Percentiles rank a stretch among this genome's conserved stretches.
Evolutionary conservation across 2,797 vertebrate genomes (phyloP).

Genomic region (Helarctos malayanus): DNA sequence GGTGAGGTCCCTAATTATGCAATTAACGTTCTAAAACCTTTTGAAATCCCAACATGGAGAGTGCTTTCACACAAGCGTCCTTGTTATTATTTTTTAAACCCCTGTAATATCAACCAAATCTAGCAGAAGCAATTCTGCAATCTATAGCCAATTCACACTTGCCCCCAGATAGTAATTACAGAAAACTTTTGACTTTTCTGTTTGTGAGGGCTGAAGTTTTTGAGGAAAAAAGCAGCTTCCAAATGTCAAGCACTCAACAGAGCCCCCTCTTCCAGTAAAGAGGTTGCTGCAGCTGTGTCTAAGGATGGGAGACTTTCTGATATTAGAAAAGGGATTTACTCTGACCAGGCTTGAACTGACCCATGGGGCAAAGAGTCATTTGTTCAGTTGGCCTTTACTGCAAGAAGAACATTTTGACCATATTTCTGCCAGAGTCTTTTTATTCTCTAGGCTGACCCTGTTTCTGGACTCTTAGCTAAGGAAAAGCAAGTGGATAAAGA

Average conservation of each 20-base stretch:
- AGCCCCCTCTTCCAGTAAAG: constrained; percentile 69
- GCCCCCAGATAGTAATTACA: constrained; percentile 82
- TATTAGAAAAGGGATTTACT: constrained; percentile 80
- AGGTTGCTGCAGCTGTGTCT: constrained; percentile 65
- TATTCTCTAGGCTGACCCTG: constrained; percentile 4
- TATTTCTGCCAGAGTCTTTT: constrained; percentile 54
- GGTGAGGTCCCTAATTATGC: constrained; percentile 77
- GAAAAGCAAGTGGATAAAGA: constrained; percentile 36
- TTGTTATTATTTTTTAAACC: constrained; percentile 71
- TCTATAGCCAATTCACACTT: constrained; percentile 80
- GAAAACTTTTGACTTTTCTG: constrained; percentile 80
- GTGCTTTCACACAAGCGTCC: constrained; percentile 38
- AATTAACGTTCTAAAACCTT: constrained; percentile 79
- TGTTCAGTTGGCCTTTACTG: constrained; percentile 59
- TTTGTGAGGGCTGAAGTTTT: constrained; percentile 82
- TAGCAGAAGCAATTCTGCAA: constrained; percentile 74
- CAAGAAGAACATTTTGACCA: constrained; percentile 55
- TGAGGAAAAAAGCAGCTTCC: constrained; percentile 80
- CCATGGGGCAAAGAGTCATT: constrained; percentile 38
- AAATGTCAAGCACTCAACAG: constrained; percentile 71
- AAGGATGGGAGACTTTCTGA: constrained; percentile 57
- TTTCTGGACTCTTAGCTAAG: neutral
- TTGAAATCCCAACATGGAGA: constrained; percentile 74
- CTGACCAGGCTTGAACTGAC: constrained; percentile 60
- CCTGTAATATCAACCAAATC: constrained; percentile 80